phyloP scores from a whole-genome alignment of 2,113 vertebrate species.

The Panthera leo region DNA sequence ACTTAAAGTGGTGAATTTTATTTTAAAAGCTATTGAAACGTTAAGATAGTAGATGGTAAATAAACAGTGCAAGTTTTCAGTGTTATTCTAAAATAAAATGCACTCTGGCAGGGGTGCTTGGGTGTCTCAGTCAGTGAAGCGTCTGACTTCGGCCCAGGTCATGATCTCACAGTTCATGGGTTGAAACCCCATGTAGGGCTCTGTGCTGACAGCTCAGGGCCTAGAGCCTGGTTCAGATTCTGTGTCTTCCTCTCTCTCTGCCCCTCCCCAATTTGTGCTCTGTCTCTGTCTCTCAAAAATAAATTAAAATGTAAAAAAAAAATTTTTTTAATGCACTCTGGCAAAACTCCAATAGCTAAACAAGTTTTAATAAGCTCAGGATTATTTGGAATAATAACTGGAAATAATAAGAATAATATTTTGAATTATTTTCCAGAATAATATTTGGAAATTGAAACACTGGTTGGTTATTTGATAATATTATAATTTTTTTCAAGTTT shows the following conservation, averaged over 20 bases:
- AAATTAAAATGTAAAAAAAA: too few species aligned
- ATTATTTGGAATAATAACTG: background rate
- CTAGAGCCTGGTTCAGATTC: too few species aligned
- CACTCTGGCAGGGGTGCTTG: background rate
- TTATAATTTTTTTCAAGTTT: background rate
- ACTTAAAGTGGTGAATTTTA: background rate
- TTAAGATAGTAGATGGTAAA: background rate
- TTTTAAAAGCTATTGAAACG: background rate
- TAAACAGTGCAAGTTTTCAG: slow-evolving; percentile 35
- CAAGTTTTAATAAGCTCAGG: background rate
- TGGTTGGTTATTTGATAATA: background rate
- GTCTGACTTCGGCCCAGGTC: too few species aligned
- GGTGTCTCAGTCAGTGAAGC: too few species aligned
- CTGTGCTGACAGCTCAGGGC: too few species aligned
- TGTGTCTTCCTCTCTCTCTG: too few species aligned
- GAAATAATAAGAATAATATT: background rate
- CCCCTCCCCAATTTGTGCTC: too few species aligned
- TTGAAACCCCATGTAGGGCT: too few species aligned
- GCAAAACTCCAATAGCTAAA: background rate
- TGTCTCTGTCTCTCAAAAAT: too few species aligned
- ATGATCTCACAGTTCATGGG: too few species aligned
- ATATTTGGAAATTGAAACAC: background rate
- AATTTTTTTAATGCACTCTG: background rate
- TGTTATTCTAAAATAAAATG: background rate
- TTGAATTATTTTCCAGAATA: background rate